These are phyloP conservation scores for Temnothorax ravouxi DNA, from an alignment of 2,888 invertebrate species.

Conservation along the genomic window DNA sequence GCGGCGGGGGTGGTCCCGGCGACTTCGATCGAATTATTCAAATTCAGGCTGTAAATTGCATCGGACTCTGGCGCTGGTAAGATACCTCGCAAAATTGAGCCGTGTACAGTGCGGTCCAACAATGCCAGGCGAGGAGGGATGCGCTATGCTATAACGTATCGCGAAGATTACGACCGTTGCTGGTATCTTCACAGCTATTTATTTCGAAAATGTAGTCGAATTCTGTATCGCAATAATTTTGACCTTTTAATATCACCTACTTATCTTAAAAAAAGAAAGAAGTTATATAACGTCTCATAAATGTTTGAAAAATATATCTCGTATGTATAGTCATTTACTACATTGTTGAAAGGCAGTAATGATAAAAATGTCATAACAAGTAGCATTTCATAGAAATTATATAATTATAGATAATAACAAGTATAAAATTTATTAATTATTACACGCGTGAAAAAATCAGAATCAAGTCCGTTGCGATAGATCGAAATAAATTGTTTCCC, in stretches of 20 bases:
- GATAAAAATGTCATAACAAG: too few relatives aligned
- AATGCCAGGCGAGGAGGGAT: neutral
- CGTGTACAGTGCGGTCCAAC: slow-evolving; percentile 43
- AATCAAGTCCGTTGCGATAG: neutral
- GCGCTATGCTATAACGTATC: neutral
- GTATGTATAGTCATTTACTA: neutral
- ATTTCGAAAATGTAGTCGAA: neutral
- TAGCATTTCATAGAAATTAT: neutral
- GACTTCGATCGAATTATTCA: slow-evolving; percentile 57
- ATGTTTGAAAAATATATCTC: neutral
- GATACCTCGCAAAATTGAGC: slow-evolving; percentile 54
- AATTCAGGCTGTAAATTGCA: slow-evolving; percentile 54
- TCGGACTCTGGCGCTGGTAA: slow-evolving; percentile 47
- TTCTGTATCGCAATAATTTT: slow-evolving; percentile 17
- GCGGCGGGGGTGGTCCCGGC: slow-evolving; percentile 14
- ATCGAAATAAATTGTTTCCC: neutral
- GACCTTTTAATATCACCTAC: neutral
- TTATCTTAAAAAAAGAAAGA: neutral
- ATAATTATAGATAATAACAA: neutral
- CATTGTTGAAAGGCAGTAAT: neutral
- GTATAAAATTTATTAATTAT: neutral
- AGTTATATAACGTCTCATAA: neutral
- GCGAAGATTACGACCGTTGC: neutral
- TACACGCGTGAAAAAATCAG: neutral
- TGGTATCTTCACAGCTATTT: slow-evolving; percentile 17